phyloP scores from a whole-genome alignment of 2,797 vertebrate species.

The Zenarchopterus dispar region DNA sequence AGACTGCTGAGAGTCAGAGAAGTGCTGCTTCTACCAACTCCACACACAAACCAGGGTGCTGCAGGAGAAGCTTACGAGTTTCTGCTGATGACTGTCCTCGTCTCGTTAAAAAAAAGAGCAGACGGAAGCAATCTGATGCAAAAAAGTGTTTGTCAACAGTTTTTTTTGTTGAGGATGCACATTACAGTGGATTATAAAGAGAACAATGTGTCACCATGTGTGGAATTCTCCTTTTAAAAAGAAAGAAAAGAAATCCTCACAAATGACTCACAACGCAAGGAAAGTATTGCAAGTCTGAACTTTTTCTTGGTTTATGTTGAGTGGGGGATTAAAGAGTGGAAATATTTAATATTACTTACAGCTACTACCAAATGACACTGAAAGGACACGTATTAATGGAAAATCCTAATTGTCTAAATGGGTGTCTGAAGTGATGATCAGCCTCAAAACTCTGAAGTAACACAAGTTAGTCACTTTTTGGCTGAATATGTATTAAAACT shows the following conservation, averaged over 20 bases:
- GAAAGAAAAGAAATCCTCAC: neutral
- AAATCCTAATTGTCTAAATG: too few species aligned
- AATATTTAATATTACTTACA: too few species aligned
- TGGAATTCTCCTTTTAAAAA: neutral
- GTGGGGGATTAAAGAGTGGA: too few species aligned
- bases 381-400: too few species aligned
- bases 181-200: constrained; percentile 3
- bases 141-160: constrained; percentile 14
- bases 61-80: neutral
- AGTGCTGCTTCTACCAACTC: constrained; percentile 1
- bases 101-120: neutral
- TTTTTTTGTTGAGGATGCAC: constrained; percentile 27
- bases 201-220: constrained; percentile 28
- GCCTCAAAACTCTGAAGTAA: too few species aligned
- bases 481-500: too few species aligned
- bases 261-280: constrained; percentile 5
- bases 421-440: too few species aligned
- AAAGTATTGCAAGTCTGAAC: constrained; percentile 9
- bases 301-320: neutral
- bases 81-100: neutral
- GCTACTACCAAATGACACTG: too few species aligned
- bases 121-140: neutral
- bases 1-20: constrained; percentile 26
- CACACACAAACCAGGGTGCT: neutral
- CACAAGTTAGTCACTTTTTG: too few species aligned